Base-by-base conservation (phyloP, 1,140 invertebrate genomes). In the Panulirus ornatus region DNA sequence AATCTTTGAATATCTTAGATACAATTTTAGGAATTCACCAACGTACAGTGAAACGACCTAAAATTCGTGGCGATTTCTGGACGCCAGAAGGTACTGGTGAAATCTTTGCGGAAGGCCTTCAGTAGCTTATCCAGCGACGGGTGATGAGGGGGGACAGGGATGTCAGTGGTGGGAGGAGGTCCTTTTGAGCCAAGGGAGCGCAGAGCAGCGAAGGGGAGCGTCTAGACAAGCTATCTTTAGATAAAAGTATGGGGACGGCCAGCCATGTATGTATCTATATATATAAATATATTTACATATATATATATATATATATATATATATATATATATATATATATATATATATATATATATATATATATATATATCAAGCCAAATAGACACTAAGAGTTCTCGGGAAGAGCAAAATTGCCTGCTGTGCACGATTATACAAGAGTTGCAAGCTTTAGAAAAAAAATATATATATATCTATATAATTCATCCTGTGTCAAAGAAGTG, bases 271-370 rank as follows among this genome's bases (percentile, higher is more conserved):
- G 9, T 54, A 8, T 70, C 27, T n/a, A n/a, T n/a, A n/a, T n/a
- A n/a, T n/a, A n/a, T n/a, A n/a, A n/a, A n/a, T n/a, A n/a, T n/a
- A n/a, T n/a, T n/a, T n/a, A n/a, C n/a, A n/a, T 75, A 54, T 54
- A 82, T 51, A 54, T 82, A 51, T 27, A 54, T 82, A 51, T 44
- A 70, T 82, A 51, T 54, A 51, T 82, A 51, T 44, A 54, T 54
- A 51, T 81, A 47, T 81, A 66, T 47, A 51, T 44, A 47, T 75
- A 51, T n/a, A 73, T 75, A 51, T 66, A 66, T 63, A 81, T 40
- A 89, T 54, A 40, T 71, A 66, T 51, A 82, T 81, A 88, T 81
- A 44, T 70, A 83, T 81, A 82, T 81, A 82, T 66, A 44, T 79
- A 81, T 8, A 63, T 19, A 82, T 30, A 40, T 47, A 82, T 58